These are phyloP conservation scores for Acrobasis consociella DNA, from an alignment of 2,888 invertebrate genomes.

Conservation along the genomic window DNA sequence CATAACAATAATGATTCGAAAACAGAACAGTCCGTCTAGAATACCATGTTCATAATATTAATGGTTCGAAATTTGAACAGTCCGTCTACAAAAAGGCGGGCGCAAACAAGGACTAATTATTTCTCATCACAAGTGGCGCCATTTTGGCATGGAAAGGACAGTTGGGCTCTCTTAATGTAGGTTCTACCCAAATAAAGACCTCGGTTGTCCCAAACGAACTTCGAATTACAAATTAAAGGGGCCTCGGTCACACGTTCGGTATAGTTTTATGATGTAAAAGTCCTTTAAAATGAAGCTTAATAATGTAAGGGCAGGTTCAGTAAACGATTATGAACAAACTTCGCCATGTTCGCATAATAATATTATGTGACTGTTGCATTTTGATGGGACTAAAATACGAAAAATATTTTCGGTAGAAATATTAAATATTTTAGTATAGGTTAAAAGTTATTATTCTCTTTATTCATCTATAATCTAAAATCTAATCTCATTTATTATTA, in stretches of 20 bases:
- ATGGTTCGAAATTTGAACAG: constrained; percentile 23
- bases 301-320: too few species aligned
- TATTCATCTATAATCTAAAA: too few species aligned
- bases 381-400: too few species aligned
- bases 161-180: constrained; percentile 47
- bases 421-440: too few species aligned
- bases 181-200: constrained; percentile 57
- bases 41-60: neutral
- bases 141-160: constrained; percentile 46
- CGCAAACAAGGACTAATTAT: constrained; percentile 54
- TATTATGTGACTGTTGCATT: too few species aligned
- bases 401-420: too few species aligned
- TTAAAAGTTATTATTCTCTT: too few species aligned
- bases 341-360: too few species aligned
- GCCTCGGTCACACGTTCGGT: constrained; percentile 44
- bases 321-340: too few species aligned
- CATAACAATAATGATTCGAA: constrained; percentile 13
- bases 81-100: constrained; percentile 27
- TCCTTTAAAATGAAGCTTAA: too few species aligned
- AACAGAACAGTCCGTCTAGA: constrained; percentile 22
- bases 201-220: constrained; percentile 62
- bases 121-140: constrained; percentile 50
- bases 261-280: neutral
- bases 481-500: too few species aligned
- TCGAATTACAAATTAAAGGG: constrained; percentile 63